A percentile compares a stretch with the other conserved stretches of the same genome.
phyloP scores from a whole-genome alignment of 2,888 invertebrate species.

The Chrysomela aeneicollis region DNA sequence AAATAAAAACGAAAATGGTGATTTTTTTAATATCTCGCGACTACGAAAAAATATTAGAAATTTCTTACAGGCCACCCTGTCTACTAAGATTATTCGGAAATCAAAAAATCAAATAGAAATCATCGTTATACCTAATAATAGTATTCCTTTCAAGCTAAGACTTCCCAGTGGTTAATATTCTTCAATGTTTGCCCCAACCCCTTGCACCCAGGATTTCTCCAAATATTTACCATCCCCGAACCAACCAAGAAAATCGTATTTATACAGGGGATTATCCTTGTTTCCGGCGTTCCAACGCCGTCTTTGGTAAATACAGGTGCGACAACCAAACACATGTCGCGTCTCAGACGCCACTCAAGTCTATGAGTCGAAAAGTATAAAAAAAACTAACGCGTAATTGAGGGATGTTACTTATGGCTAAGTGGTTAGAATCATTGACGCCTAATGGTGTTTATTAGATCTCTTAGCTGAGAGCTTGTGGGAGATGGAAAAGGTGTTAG shows the following conservation, averaged over 20 bases:
- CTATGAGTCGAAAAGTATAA: slow-evolving; percentile 24
- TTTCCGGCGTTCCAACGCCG: slow-evolving; percentile 47
- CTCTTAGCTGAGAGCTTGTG: slow-evolving; percentile 26
- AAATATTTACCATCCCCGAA: slow-evolving; percentile 34
- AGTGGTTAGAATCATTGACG: slow-evolving; percentile 39
- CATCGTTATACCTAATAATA: no score
- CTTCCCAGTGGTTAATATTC: no score
- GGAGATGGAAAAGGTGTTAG: slow-evolving; percentile 32
- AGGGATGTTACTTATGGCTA: slow-evolving; percentile 30
- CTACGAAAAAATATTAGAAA: no score
- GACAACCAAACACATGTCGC: slow-evolving; percentile 49
- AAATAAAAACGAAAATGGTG: no score
- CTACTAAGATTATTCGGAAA: no score
- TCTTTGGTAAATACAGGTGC: slow-evolving; percentile 51
- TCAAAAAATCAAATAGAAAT: no score
- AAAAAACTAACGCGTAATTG: slow-evolving; percentile 31
- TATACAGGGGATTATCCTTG: slow-evolving; percentile 42
- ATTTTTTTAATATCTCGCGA: no score
- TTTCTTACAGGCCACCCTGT: no score
- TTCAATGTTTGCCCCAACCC: slow-evolving; percentile 8
- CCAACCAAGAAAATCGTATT: slow-evolving; percentile 35
- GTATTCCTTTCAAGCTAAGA: no score
- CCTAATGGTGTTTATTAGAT: slow-evolving; percentile 46
- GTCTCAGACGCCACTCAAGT: slow-evolving; percentile 41
- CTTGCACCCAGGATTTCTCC: slow-evolving; percentile 19